phyloP scores from a whole-genome alignment of 2,113 vertebrate genomes.

The Pipa parva region DNA sequence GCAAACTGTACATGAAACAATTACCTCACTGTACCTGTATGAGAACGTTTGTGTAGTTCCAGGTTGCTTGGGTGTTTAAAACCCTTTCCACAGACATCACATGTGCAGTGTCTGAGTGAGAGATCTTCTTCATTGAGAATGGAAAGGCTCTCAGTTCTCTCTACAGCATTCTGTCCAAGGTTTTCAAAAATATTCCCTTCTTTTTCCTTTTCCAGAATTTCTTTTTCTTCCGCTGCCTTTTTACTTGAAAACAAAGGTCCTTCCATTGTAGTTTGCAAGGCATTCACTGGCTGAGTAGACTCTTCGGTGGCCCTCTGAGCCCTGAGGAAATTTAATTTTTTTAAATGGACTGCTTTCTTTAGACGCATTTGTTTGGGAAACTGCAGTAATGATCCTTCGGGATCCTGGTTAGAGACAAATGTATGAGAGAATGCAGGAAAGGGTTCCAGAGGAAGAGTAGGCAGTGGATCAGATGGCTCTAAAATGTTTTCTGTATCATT shows the following conservation, averaged over 20 bases:
- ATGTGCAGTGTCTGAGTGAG: conserved; percentile 74
- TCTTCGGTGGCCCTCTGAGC: conserved; percentile 75
- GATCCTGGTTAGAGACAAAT: conserved; percentile 55
- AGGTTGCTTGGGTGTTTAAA: conserved; percentile 97
- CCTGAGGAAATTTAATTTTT: conserved; percentile 85
- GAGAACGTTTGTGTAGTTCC: conserved; percentile 92
- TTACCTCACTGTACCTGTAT: conserved; percentile 78
- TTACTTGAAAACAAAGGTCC: conserved; percentile 46
- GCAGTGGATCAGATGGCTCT: conserved; percentile 52
- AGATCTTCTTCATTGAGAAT: conserved; percentile 50
- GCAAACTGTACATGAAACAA: conserved; percentile 11
- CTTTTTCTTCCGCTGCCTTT: conserved; percentile 29
- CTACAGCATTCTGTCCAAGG: conserved; percentile 32
- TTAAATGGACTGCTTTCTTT: conserved; percentile 85
- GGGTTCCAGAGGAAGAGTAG: conserved; percentile 14
- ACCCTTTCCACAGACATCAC: conserved; percentile 85
- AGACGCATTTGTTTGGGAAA: conserved; percentile 68
- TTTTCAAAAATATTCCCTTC: conserved; percentile 44
- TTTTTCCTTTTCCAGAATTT: conserved; percentile 47
- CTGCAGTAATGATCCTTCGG: conserved; percentile 48
- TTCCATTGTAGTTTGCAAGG: conserved; percentile 8
- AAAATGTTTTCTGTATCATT: conserved; percentile 55
- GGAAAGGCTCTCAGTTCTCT: conserved; percentile 41
- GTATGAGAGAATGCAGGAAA: conserved; percentile 62
- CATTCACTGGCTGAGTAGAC: conserved; percentile 39